Conservation (phyloP, 1,140 invertebrate species). For the Neuroterus valhalla region DNA sequence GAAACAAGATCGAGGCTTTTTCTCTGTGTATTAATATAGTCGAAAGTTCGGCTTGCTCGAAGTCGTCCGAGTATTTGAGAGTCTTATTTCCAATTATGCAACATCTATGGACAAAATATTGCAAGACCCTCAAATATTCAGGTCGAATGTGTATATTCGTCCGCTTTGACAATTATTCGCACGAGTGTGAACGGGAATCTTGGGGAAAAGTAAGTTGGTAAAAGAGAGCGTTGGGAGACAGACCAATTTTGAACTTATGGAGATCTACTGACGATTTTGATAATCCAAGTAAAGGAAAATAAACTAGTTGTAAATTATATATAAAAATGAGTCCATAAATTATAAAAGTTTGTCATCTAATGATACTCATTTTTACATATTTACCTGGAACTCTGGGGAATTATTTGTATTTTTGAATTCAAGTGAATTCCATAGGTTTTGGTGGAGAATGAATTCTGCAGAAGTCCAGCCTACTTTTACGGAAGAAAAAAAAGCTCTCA, state of each 20-base stretch:
- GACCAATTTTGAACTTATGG: background rate
- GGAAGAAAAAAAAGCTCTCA: background rate
- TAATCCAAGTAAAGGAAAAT: background rate
- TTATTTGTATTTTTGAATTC: too few species aligned
- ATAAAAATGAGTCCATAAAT: too few species aligned
- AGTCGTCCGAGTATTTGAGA: conserved; percentile 16
- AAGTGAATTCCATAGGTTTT: too few species aligned
- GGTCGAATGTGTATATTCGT: conserved; percentile 28
- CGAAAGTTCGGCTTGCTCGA: conserved; percentile 29
- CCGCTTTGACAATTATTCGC: conserved; percentile 29
- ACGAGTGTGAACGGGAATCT: conserved; percentile 10
- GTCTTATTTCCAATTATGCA: background rate
- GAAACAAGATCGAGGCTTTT: too few species aligned
- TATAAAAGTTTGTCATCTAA: too few species aligned
- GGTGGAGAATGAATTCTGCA: too few species aligned
- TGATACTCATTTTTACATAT: too few species aligned
- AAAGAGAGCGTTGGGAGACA: background rate
- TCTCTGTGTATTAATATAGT: conserved; percentile 2
- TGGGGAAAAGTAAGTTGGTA: background rate
- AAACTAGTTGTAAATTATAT: background rate
- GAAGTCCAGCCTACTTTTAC: background rate
- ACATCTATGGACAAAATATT: background rate
- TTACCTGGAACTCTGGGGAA: too few species aligned
- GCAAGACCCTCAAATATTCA: background rate
- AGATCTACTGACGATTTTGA: background rate